A percentile compares a stretch with the other conserved stretches of the same genome.
Conservation (phyloP, 2,797 vertebrate species). For the Spinus pinus region DNA sequence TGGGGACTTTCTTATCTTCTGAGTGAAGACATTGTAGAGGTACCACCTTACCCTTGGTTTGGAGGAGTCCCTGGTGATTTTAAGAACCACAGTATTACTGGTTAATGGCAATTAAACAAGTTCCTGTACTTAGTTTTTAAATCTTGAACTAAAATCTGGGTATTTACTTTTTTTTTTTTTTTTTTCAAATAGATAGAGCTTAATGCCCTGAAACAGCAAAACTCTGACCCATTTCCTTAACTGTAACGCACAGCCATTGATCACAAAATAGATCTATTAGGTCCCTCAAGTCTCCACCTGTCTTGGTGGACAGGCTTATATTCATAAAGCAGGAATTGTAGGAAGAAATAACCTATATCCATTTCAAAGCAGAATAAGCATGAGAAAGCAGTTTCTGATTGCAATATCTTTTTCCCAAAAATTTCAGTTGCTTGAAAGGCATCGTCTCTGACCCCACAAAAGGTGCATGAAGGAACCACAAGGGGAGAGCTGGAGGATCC, state of each 20-base stretch:
- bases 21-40: not conserved
- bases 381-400: not conserved
- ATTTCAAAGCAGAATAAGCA: not conserved
- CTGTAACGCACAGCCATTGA: not conserved
- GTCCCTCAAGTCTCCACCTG: not conserved
- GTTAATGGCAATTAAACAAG: not conserved
- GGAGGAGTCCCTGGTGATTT: rapidly evolving
- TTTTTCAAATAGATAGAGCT: not conserved
- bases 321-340: not conserved
- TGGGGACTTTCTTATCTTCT: not conserved
- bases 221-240: not conserved
- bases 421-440: not conserved
- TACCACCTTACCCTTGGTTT: not conserved
- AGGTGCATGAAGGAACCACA: not conserved
- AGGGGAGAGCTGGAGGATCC: not conserved
- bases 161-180: not conserved
- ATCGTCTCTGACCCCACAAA: not conserved
- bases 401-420: not conserved
- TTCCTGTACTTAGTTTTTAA: not conserved
- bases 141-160: not conserved
- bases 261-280: not conserved
- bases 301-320: not conserved
- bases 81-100: not conserved
- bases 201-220: not conserved
- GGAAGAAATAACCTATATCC: not conserved